Base-by-base conservation (phyloP, 2,888 invertebrate species). In the Drosophila birchii region DNA sequence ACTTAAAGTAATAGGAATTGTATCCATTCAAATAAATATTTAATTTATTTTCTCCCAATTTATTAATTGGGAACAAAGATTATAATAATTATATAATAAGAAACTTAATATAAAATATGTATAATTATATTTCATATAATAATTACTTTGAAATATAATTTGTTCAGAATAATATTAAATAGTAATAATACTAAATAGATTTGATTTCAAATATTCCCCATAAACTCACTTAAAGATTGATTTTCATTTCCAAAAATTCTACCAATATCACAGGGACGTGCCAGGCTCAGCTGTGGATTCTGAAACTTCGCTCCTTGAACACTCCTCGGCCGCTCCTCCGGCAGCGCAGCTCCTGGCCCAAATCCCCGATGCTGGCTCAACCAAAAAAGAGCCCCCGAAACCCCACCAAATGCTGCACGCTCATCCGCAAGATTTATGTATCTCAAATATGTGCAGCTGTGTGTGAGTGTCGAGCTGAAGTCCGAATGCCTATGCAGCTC, bases 401-500 rank as follows among this genome's bases (percentile, higher is more conserved):
- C 57, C 74, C 75, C 75, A 70, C 76, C 79, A 63, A 60, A 60
- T 62, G 72, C 73, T 67, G 81, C 80, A 79, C 77, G 80, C 83
- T 80, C 77, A 79, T 75, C 87, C 89, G 77, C 76, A 88, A 89
- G 88, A 87, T 85, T 88, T 89, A 90, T 90, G 89, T 79, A 87
- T 86, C 78, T 73, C 80, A 88, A 88, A 90, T 90, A 90, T 86
- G 78, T 75, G 57, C 57, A 57, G 68, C 58, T 56, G 53, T 60
- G 43, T 64, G 60, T 57, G 57, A 62, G 64, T 70, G 63, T 67
- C 64, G 57, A 49, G 80, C 71, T 78, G 56, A 69, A 88, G 83
- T 83, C 55, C 86, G 74, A 85, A 84, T 87, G 86, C 88, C 88
- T 88, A 86, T 88, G 88, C 86, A 76, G 76, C 71, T 75, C 78